Percentiles rank a stretch among this genome's conserved stretches.
phyloP scores from a whole-genome alignment of 1,140 invertebrate species.

The Drosophila funebris region DNA sequence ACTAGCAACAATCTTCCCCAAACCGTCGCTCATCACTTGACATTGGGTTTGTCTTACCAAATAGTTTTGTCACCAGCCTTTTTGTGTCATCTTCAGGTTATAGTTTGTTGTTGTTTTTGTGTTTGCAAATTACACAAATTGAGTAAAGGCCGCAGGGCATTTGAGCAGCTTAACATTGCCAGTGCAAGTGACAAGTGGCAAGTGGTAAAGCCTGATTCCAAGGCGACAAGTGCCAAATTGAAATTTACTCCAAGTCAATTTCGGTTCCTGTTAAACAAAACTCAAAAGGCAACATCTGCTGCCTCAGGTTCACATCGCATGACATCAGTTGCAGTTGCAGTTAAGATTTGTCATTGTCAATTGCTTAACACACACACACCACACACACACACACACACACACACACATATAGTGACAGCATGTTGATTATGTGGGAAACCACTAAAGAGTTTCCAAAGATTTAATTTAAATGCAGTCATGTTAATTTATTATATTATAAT shows the following conservation, averaged over 20 bases:
- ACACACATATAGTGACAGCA: too few species aligned
- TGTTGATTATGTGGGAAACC: too few species aligned
- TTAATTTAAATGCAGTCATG: too few species aligned
- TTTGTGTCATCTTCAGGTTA: not conserved
- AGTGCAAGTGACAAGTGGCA: not conserved
- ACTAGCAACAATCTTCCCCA: conserved; percentile 4
- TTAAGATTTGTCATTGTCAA: not conserved
- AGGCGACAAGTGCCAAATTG: conserved; percentile 16
- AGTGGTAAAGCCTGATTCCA: not conserved
- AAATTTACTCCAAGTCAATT: conserved; percentile 42
- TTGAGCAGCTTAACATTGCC: conserved; percentile 17
- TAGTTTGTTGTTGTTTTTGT: conserved; percentile 19
- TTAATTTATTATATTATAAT: too few species aligned
- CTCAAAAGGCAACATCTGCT: not conserved
- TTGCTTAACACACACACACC: too few species aligned
- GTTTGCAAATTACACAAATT: conserved; percentile 63
- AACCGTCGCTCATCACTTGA: not conserved
- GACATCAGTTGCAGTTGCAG: not conserved
- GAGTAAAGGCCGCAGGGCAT: conserved; percentile 52
- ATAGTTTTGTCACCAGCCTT: conserved; percentile 12
- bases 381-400: too few species aligned
- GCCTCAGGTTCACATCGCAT: not conserved
- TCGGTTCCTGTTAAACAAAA: not conserved
- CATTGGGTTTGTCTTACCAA: conserved; percentile 5
- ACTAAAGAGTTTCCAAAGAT: too few species aligned